phyloP scores from a whole-genome alignment of 1,140 invertebrate species.

The Drosophila suzukii region DNA sequence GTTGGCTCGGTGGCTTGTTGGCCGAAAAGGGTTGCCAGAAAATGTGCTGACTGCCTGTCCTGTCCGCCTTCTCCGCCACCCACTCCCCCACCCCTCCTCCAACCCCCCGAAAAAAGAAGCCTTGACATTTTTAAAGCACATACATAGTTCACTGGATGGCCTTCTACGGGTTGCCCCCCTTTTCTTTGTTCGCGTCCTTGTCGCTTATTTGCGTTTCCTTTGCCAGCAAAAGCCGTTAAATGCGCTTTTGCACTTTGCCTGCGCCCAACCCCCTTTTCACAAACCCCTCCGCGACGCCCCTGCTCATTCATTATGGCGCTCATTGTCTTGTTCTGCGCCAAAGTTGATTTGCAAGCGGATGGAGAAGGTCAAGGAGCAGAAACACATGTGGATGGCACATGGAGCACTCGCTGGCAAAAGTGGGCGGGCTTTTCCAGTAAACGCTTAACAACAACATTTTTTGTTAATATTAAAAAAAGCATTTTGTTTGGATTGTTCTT shows the following conservation, averaged over 20 bases:
- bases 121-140: constrained; percentile 74
- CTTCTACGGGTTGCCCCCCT: constrained; percentile 17
- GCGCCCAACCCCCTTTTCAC: neutral
- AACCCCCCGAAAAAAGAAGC: constrained; percentile 20
- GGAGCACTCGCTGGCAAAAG: neutral
- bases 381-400: constrained; percentile 41
- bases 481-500: too few relatives aligned
- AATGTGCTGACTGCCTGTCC: constrained; percentile 7
- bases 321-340: constrained; percentile 65
- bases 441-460: too few relatives aligned
- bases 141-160: constrained; percentile 46
- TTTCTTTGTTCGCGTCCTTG: constrained; percentile 64
- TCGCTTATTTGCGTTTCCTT: constrained; percentile 61
- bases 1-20: constrained; percentile 16
- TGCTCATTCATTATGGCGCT: constrained; percentile 47
- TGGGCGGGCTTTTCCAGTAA: neutral
- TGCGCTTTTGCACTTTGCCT: constrained; percentile 56
- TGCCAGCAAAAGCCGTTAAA: constrained; percentile 51
- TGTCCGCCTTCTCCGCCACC: neutral
- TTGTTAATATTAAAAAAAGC: too few relatives aligned
- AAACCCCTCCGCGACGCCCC: neutral
- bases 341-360: constrained; percentile 48
- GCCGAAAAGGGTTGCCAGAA: constrained; percentile 41
- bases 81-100: neutral
- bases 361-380: constrained; percentile 42